phyloP scores from a whole-genome alignment of 1,140 invertebrate genomes.

The Sweltsa coloradensis region DNA sequence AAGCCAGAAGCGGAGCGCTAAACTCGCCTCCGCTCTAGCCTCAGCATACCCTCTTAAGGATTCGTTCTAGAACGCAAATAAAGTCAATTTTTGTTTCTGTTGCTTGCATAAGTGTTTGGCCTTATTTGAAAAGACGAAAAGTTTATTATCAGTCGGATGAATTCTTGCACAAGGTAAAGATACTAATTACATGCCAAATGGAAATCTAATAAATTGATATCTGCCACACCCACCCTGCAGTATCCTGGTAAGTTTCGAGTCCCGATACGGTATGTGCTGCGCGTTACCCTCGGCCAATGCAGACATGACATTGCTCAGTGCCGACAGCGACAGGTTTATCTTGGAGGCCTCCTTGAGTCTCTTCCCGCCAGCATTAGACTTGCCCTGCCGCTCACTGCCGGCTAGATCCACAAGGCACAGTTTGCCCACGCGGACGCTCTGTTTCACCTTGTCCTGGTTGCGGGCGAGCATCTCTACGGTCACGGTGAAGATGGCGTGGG shows the following conservation, averaged over 20 bases:
- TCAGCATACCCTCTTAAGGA: too few species aligned
- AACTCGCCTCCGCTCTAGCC: too few species aligned
- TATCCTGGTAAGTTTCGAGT: constrained; percentile 85
- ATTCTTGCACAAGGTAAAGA: background rate
- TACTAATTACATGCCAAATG: background rate
- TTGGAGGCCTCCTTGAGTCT: constrained; percentile 87
- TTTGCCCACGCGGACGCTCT: constrained; percentile 57
- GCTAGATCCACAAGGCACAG: constrained; percentile 67
- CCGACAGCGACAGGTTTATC: constrained; percentile 89
- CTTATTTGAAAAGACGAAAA: too few species aligned
- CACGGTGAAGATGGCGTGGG: constrained; percentile 97
- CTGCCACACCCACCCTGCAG: constrained; percentile 69
- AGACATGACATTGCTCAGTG: constrained; percentile 89
- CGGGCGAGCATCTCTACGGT: constrained; percentile 90
- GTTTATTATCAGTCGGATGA: too few species aligned
- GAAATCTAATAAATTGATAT: constrained; percentile 31
- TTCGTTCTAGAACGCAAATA: too few species aligned
- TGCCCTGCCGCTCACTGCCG: constrained; percentile 75
- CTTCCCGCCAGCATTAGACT: constrained; percentile 81
- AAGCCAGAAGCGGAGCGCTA: too few species aligned
- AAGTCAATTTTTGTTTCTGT: too few species aligned
- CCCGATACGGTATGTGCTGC: constrained; percentile 82
- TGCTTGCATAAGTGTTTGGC: too few species aligned
- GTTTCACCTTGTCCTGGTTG: constrained; percentile 34
- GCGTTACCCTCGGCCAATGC: constrained; percentile 77